These are phyloP conservation scores for Chrysotoxum bicinctum DNA, from an alignment of 2,888 invertebrate species.

Conservation along the genomic window DNA sequence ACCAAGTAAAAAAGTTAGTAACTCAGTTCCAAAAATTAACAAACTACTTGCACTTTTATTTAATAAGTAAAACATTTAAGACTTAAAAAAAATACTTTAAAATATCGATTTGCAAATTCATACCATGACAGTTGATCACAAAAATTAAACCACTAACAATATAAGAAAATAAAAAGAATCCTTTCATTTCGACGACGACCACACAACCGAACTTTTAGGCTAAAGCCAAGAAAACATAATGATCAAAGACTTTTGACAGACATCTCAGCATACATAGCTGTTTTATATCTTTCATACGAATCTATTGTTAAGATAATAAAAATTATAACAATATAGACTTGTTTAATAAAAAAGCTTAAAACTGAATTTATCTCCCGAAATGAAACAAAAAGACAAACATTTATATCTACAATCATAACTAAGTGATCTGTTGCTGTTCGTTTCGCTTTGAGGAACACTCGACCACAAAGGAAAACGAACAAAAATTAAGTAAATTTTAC, in stretches of 20 bases:
- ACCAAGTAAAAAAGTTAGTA: not conserved
- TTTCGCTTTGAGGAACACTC: not conserved
- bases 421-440: not conserved
- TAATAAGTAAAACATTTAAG: not conserved
- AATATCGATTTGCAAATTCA: not conserved
- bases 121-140: slow-evolving; percentile 7
- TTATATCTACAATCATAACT: not conserved
- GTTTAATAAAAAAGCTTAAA: slow-evolving; percentile 13
- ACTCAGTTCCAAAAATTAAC: not conserved
- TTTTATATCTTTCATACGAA: not conserved
- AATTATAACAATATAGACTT: slow-evolving; percentile 1
- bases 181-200: not conserved
- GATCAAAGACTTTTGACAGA: not conserved
- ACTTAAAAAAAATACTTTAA: not conserved
- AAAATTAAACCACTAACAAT: not conserved
- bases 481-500: not conserved
- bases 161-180: not conserved
- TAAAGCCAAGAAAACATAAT: slow-evolving; percentile 12
- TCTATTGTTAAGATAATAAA: not conserved
- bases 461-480: not conserved
- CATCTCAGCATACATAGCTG: not conserved
- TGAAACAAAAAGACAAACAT: not conserved
- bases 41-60: not conserved
- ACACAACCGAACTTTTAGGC: not conserved
- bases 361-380: not conserved